Conservation (phyloP, 2,797 vertebrate genomes). For the Geotrypetes seraphini region DNA sequence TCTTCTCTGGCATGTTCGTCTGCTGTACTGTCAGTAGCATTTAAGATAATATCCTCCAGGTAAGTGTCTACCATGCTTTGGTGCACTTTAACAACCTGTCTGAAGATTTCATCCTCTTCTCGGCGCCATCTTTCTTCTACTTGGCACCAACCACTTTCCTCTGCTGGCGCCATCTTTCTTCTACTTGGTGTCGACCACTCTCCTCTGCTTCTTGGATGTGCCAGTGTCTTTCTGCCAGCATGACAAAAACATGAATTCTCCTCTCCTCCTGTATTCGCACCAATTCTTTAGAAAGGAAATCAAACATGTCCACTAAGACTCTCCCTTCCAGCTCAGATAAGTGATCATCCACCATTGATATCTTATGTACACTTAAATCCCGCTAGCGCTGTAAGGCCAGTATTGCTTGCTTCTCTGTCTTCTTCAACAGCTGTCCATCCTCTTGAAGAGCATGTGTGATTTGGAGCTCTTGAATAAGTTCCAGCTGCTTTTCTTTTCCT, state of each 20-base stretch:
- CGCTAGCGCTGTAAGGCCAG: conserved; percentile 57
- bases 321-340: conserved; percentile 57
- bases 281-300: conserved; percentile 85
- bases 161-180: too few species aligned
- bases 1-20: conserved; percentile 79
- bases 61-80: conserved; percentile 80
- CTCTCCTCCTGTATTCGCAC: conserved; percentile 80
- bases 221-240: conserved; percentile 78
- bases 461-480: conserved; percentile 76
- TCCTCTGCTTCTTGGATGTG: conserved; percentile 78
- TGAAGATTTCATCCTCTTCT: conserved; percentile 84
- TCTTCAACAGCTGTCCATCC: conserved; percentile 59
- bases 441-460: conserved; percentile 64
- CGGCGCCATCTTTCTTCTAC: too few species aligned
- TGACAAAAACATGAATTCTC: conserved; percentile 71
- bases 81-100: conserved; percentile 77
- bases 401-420: conserved; percentile 49
- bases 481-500: conserved; percentile 66
- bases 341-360: conserved; percentile 47
- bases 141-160: too few species aligned
- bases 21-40: conserved; percentile 53
- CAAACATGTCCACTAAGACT: conserved; percentile 62
- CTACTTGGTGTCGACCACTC: conserved; percentile 76
- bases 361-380: conserved; percentile 50
- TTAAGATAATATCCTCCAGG: conserved; percentile 79